Base-by-base conservation (phyloP, 2,113 vertebrate species). In the Gavialis gangeticus region DNA sequence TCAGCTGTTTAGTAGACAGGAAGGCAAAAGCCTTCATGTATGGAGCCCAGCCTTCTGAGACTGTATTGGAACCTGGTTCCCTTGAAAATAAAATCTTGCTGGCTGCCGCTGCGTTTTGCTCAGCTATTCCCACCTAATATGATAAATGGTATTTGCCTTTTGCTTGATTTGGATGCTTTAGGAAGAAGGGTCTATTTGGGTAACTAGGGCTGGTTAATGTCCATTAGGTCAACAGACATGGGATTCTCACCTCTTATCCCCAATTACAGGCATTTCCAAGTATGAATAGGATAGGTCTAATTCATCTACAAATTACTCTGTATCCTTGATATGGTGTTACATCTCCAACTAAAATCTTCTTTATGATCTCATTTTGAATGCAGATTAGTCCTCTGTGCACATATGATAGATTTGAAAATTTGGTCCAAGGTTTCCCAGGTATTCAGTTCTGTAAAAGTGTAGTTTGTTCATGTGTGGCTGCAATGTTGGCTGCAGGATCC, bases 1-100 rank as follows among this genome's bases (percentile, higher is more conserved):
- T 13, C 18, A 46, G 34, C 17, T 6, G 1, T 54, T 82, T 21
- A 22, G 37, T 8, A 30, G 30, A 3, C 2, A 21, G 0, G 0
- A 12, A 30, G 54, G 2, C 78, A 14, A 83, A 88, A 60, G 13
- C 21, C 22, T 46, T 14, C 67, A 22, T 57, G 28, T 12, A 15
- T 34, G 24, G 37, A 84, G n/a, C 66, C 57, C 2, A 2, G 54
- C 21, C 0, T 0, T 82, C 57, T 60, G 22, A 59, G 10, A 62
- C 78, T 69, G 85, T 30, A 24, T 4, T 46, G 54, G 28, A 55
- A 11, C 12, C 46, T 21, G 69, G 15, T 73, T 22, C 34, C 34
- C 54, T 73, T 84, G 1, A 2, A 7, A 5, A 13, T 78, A 56
- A 22, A 78, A 66, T 30, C 34, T 28, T 12, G 9, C 24, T 8